Evolutionary conservation across 1,140 invertebrate genomes (phyloP), one percentile per base, ranked within the genome.

Genomic region (Steinernema feltiae): DNA sequence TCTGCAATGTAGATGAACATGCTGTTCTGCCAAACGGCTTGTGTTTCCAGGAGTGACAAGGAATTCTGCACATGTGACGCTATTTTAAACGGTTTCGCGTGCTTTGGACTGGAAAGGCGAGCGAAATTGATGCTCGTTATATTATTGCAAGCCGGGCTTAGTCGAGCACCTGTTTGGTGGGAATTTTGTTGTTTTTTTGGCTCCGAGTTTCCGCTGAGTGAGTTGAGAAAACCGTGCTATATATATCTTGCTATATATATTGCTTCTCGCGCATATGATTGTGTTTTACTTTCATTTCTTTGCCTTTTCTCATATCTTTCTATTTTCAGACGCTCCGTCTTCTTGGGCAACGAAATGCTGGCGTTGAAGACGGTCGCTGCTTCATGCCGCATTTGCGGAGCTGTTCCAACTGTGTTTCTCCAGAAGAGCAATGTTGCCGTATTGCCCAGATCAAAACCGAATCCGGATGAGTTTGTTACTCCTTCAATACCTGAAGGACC

Each of bases 1-100:
- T 7, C 53, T 15, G 7, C 7, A 63, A 63, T 27, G 24, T 63
- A 12, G 53, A 63, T 21, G 53, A 82, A 48, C 83, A 82, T 82
- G 41, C 48, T 29, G 77, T 82, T 70, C 84, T 82, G 81, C n/a
- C n/a, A n/a, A n/a, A n/a, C n/a, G n/a, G n/a, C n/a, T n/a, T n/a
- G 76, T 73, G 29, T 76, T 80, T 1, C 72, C 70, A n/a, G 77
- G 77, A 15, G 27, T 83, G 15, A 53, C 76, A 1, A 71, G 74
- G n/a, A 79, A 79, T n/a, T 82, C 84, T 74, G 30, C 78, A 2
- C 72, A 81, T n/a, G n/a, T n/a, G n/a, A n/a, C n/a, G n/a, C n/a
- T n/a, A n/a, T n/a, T n/a, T n/a, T n/a, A n/a, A n/a, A n/a, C n/a
- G n/a, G n/a, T n/a, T n/a, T n/a, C n/a, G n/a, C n/a, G n/a, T n/a